phyloP scores from a whole-genome alignment of 2,113 vertebrate genomes.

The Pluvianellus socialis region DNA sequence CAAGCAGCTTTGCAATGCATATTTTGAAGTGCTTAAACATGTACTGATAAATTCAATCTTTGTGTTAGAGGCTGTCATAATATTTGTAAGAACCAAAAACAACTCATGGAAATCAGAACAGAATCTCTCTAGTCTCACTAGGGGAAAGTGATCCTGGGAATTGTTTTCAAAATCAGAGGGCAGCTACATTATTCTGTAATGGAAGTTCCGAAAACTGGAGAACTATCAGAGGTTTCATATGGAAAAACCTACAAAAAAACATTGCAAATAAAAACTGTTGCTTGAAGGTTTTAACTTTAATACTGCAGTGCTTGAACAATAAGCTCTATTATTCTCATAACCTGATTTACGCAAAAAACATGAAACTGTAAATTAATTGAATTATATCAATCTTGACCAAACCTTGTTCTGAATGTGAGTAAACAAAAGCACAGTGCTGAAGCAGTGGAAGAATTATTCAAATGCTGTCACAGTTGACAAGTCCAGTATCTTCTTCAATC shows the following conservation, averaged over 20 bases:
- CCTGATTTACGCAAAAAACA: neutral
- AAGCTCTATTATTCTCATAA: neutral
- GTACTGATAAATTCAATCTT: neutral
- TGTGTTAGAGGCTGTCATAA: rapidly evolving
- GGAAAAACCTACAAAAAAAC: neutral
- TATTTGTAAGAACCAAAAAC: neutral
- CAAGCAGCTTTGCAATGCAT: neutral
- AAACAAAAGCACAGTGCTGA: neutral
- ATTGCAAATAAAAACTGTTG: neutral
- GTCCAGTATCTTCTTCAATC: neutral
- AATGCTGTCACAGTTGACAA: neutral
- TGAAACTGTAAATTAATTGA: neutral
- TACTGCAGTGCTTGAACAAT: neutral
- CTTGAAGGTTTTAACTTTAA: neutral
- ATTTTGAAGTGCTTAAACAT: neutral
- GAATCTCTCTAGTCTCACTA: neutral
- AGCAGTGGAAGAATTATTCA: neutral
- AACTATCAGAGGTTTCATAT: neutral
- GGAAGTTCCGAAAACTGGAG: neutral
- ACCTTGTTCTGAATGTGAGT: neutral
- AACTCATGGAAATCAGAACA: neutral
- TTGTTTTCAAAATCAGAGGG: neutral
- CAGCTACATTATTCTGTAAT: neutral
- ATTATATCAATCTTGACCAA: neutral
- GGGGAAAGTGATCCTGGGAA: neutral